Evolutionary conservation across 2,888 invertebrate species (phyloP), one percentile per base, ranked within the genome.

Genomic region (Deroplatys truncata): DNA sequence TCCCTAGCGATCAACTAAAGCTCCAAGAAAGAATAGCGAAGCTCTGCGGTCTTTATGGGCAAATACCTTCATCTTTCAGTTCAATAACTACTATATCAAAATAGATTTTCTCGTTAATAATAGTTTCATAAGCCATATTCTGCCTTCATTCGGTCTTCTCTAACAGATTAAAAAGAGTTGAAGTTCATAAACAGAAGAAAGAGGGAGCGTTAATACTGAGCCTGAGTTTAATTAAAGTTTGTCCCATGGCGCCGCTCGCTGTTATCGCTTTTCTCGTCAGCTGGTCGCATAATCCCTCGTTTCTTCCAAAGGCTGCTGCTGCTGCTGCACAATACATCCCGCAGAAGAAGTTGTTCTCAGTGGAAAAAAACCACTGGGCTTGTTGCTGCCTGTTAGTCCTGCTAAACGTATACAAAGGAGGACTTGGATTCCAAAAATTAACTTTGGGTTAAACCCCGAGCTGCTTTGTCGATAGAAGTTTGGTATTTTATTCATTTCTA

Each of bases 251-350:
- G 82, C 72, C 72, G 86, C 25, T 72, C 86, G 20, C 25, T 86
- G 82, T 86, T 86, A 86, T 86, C 86, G 86, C 86, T 86, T 82
- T 72, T 86, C 86, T 86, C 86, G 86, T 86, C 86, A 86, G 56
- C 86, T 86, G 86, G 86, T 86, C 86, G 82, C 82, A 86, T 86
- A 86, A 86, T 86, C 86, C 86, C 86, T n/a, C 29, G 86, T 82
- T 86, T 86, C 56, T 72, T 20, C 56, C 7, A 72, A 72, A 72
- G 56, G 7, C 20, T 20, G 56, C 56, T 72, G 13, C 3, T 49
- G 49, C 49, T 49, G 20, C 56, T 72, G 20, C 56, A 72, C 56
- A 72, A 72, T 72, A 72, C 56, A 72, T 72, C 56, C 56, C 56
- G 2, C 25, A 72, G 56, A 72, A 20, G 56, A 20, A 72, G 56